Percentiles rank a stretch among this genome's conserved stretches.
These are phyloP conservation scores for Pantherophis vulpinus DNA, from an alignment of 2,797 vertebrate species.

Conservation along the genomic window DNA sequence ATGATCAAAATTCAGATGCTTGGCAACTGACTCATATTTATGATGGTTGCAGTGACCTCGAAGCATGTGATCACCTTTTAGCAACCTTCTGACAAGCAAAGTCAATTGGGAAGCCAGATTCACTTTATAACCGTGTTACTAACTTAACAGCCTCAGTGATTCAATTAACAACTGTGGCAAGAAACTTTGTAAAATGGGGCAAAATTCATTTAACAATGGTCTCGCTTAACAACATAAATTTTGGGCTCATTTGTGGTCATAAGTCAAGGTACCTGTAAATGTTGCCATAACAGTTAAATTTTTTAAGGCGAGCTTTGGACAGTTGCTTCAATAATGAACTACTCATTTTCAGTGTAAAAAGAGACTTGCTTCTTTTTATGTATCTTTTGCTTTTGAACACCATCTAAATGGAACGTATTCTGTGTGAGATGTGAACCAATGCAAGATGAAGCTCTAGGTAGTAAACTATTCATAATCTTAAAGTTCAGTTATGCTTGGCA, in stretches of 20 bases:
- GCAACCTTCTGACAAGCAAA: background rate
- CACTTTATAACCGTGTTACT: background rate
- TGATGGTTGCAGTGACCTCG: background rate
- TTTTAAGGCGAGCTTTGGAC: background rate
- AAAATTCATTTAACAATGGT: background rate
- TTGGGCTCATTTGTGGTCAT: background rate
- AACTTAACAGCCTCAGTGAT: background rate
- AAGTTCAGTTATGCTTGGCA: background rate
- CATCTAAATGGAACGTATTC: background rate
- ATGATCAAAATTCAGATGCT: background rate
- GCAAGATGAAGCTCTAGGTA: background rate
- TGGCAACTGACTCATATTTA: background rate
- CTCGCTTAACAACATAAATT: background rate
- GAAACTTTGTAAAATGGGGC: background rate
- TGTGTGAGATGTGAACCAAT: background rate
- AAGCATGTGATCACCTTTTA: background rate
- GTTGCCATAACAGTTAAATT: background rate
- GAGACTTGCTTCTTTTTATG: background rate
- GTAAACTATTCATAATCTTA: background rate
- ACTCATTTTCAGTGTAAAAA: background rate
- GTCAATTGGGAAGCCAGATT: background rate
- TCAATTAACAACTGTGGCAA: background rate
- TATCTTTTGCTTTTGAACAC: background rate
- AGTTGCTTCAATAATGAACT: background rate
- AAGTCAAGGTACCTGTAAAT: background rate